Conservation (phyloP, 2,888 invertebrate species). For the Drosophila paramelanica region DNA sequence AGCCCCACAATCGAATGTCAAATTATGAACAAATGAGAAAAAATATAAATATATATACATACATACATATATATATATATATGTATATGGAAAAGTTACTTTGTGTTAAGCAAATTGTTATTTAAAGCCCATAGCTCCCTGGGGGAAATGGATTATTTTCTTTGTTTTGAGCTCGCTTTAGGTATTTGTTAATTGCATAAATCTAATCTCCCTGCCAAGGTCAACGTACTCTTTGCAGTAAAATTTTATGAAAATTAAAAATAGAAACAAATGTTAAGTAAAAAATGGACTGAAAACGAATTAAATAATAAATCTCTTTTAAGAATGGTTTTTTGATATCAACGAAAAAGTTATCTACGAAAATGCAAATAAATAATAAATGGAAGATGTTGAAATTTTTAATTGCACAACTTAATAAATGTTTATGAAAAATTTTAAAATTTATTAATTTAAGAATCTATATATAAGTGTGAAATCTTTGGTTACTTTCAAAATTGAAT, state of each 20-base stretch:
- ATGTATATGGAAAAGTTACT: constrained; percentile 4
- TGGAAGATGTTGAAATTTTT: no score
- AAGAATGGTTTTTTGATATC: no score
- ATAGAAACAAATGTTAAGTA: background rate
- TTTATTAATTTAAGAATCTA: no score
- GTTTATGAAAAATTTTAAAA: no score
- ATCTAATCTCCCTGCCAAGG: background rate
- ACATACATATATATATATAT: background rate
- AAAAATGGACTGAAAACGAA: background rate
- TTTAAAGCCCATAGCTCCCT: background rate
- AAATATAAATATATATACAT: background rate
- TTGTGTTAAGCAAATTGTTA: background rate
- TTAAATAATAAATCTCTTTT: background rate
- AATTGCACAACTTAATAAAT: no score
- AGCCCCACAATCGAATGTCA: constrained; percentile 43
- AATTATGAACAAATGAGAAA: constrained; percentile 27
- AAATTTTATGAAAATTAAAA: background rate
- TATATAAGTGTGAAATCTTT: no score
- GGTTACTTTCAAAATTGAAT: no score
- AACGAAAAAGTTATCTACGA: no score
- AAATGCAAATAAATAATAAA: no score
- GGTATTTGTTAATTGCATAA: background rate
- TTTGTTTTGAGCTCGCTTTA: background rate
- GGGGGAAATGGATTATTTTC: constrained; percentile 6
- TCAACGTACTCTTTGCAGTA: background rate